Evolutionary conservation across 2,888 invertebrate species (phyloP).

Genomic region (Serrognathus titanus): DNA sequence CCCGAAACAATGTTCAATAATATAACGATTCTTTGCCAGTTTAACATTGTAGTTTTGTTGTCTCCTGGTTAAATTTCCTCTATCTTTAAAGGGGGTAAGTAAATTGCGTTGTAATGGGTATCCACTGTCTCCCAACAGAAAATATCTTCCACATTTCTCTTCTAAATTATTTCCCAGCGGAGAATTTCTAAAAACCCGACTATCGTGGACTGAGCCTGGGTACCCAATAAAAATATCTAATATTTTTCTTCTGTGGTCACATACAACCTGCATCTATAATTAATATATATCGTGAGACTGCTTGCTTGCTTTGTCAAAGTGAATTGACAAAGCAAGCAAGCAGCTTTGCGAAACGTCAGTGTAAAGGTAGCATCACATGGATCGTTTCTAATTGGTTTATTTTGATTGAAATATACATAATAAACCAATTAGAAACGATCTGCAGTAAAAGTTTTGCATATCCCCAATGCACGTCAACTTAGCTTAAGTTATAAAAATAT

Average conservation of each 20-base stretch:
- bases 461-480: no score
- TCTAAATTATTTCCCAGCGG: neutral
- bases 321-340: no score
- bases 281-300: no score
- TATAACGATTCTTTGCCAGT: constrained; percentile 9
- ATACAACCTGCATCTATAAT: constrained; percentile 12
- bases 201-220: constrained; percentile 14
- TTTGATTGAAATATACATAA: no score
- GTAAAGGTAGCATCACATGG: no score
- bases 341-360: no score
- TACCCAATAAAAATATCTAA: constrained; percentile 11
- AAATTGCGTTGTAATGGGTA: constrained; percentile 8
- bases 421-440: no score
- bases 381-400: no score
- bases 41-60: constrained; percentile 10
- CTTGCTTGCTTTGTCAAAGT: no score
- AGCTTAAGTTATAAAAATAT: no score
- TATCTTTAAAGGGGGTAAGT: constrained; percentile 8
- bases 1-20: constrained; percentile 13
- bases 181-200: constrained; percentile 1
- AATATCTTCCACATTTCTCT: constrained; percentile 5
- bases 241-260: constrained; percentile 10
- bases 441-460: no score
- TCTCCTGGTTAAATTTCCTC: constrained; percentile 2
- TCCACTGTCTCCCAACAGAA: constrained; percentile 1